Conservation (phyloP, 2,113 vertebrate genomes). For the Trachemys scripta region DNA sequence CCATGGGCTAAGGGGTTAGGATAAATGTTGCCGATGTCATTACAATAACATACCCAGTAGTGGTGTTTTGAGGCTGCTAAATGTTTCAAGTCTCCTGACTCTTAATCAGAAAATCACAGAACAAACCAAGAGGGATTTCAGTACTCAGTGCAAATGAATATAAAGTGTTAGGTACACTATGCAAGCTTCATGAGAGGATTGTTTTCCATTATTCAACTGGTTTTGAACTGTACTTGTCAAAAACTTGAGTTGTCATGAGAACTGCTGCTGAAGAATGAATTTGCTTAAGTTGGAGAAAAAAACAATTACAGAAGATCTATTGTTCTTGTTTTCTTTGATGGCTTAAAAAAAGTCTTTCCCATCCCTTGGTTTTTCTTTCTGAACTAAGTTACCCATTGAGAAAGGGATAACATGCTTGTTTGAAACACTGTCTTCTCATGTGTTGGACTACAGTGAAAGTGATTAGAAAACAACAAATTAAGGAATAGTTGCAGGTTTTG, state of each 20-base stretch:
- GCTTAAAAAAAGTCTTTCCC: background rate
- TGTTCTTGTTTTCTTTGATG: background rate
- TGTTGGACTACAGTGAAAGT: background rate
- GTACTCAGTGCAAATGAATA: background rate
- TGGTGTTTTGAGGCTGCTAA: background rate
- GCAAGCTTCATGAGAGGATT: background rate
- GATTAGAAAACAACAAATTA: background rate
- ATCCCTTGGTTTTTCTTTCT: background rate
- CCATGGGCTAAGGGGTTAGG: background rate
- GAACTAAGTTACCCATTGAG: background rate
- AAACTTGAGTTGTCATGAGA: background rate
- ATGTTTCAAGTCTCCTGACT: background rate
- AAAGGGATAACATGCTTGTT: background rate
- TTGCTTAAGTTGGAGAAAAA: background rate
- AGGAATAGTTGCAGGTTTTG: background rate
- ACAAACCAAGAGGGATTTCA: background rate
- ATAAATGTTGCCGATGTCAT: background rate
- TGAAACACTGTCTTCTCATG: background rate
- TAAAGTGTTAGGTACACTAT: accelerated
- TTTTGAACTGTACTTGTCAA: background rate
- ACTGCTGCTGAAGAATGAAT: background rate
- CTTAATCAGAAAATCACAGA: background rate
- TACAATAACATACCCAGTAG: background rate
- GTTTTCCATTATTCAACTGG: accelerated
- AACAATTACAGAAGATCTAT: background rate